Base-by-base conservation (phyloP, 2,797 vertebrate genomes). In the Falco rusticolus region DNA sequence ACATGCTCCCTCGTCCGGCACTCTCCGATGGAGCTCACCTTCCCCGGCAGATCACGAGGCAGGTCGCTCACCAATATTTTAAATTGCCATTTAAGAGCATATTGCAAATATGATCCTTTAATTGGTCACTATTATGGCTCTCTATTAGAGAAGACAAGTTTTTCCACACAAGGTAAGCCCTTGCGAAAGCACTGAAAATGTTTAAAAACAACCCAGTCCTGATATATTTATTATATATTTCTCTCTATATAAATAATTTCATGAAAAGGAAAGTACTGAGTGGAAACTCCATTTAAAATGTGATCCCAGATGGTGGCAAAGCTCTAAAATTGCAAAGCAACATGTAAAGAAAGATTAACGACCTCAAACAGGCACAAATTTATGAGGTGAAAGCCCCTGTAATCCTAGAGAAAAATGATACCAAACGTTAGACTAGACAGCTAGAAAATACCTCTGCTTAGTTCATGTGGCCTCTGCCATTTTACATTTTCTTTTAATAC, bases 321-420 rank as follows among this genome's bases (percentile, higher is more conserved):
- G 94, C 96, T 97, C 96, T 97, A 93, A 93, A 97, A 96, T 95
- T 94, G 96, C 97, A 97, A 91, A 89, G 96, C 96, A 96, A 96
- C 96, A 96, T 97, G 96, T 96, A 96, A 91, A 96, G 96, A 96
- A 97, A 97, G 97, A 97, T 97, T 97, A 97, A 97, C 89, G 93
- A 96, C 96, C 96, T 97, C 96, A 95, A 96, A 79, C 97, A 95
- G 96, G 95, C 92, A 86, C 95, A 95, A 96, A 97, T 97, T 97
- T 97, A 97, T 97, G 97, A 97, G 97, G 97, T 97, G 97, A 97
- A 97, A 97, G 97, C 95, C 96, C 92, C 95, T 85, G 96, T 96
- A 97, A 97, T 97, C 96, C 97, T 70, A 69, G 90, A 97, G 97
- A 97, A 97, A 97, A 97, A 97, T 95, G 97, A 97, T 90, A 97